These are phyloP conservation scores for Diploptera punctata DNA, from an alignment of 2,888 invertebrate species.

Conservation along the genomic window DNA sequence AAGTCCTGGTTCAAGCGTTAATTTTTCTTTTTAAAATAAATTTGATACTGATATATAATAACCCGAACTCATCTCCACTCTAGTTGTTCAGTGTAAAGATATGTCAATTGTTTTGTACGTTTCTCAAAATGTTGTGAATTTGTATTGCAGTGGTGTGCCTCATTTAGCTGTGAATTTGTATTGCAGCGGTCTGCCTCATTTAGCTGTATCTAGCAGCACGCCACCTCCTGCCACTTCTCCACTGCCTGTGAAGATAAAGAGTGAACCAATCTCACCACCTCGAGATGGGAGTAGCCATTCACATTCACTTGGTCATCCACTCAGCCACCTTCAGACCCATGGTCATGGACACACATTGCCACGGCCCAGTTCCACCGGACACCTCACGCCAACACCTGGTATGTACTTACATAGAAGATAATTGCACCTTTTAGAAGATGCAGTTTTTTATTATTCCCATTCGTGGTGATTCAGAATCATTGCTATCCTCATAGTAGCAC, in stretches of 20 bases:
- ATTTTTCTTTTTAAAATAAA: too few species aligned
- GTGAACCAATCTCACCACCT: slow-evolving; percentile 94
- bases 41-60: too few species aligned
- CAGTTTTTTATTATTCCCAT: too few species aligned
- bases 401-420: too few species aligned
- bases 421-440: too few species aligned
- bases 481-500: too few species aligned
- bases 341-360: slow-evolving; percentile 60
- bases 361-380: slow-evolving; percentile 64
- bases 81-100: too few species aligned
- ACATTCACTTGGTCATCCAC: slow-evolving; percentile 49
- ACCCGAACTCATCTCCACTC: too few species aligned
- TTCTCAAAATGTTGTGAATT: background rate
- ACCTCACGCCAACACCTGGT: slow-evolving; percentile 66
- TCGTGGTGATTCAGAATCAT: too few species aligned
- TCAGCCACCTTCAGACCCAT: slow-evolving; percentile 59
- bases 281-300: slow-evolving; percentile 61
- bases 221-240: slow-evolving; percentile 80
- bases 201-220: slow-evolving; percentile 77
- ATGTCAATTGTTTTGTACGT: too few species aligned
- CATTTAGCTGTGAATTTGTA: background rate
- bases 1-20: too few species aligned
- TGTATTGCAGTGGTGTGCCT: too few species aligned
- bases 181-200: slow-evolving; percentile 74
- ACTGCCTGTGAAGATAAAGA: slow-evolving; percentile 88